Evolutionary conservation across 2,113 vertebrate genomes (phyloP).

Genomic region (Phoxinus phoxinus): DNA sequence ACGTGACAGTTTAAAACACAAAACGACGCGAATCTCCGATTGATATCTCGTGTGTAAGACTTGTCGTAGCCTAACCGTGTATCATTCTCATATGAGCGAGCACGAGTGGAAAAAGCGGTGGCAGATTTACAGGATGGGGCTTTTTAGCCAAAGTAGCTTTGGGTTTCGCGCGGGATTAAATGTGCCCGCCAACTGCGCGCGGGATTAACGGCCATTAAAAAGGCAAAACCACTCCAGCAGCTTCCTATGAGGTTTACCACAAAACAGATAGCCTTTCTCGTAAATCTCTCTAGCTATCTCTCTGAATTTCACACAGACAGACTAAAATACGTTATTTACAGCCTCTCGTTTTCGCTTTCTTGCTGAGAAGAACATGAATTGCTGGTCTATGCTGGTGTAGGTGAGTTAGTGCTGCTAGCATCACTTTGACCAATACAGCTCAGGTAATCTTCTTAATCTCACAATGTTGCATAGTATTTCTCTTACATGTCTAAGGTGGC

Average conservation of each 20-base stretch:
- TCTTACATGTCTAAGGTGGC: not conserved
- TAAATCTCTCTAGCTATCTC: constrained; percentile 11
- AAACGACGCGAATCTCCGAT: not conserved
- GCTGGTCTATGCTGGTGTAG: not conserved
- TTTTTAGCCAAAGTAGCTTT: constrained; percentile 37
- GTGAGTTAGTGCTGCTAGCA: not conserved
- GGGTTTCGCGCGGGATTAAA: constrained; percentile 43
- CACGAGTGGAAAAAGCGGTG: not conserved
- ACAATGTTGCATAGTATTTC: not conserved
- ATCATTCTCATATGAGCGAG: not conserved
- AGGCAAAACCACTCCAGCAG: constrained; percentile 28
- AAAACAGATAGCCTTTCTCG: not conserved
- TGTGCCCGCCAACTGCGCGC: constrained; percentile 29
- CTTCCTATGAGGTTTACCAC: constrained; percentile 15
- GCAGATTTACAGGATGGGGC: constrained; percentile 9
- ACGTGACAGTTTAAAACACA: not conserved
- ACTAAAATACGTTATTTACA: not conserved
- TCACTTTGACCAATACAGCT: not conserved
- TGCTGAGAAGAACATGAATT: not conserved
- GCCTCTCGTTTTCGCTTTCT: not conserved
- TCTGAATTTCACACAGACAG: not conserved
- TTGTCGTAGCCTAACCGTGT: not conserved
- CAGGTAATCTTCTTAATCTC: constrained; percentile 13
- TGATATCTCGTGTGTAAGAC: not conserved
- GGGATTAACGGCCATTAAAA: constrained; percentile 52